A percentile compares a stretch with the other conserved stretches of the same genome.
Conservation (phyloP, 2,888 invertebrate genomes). For the Itoplectis maculator region DNA sequence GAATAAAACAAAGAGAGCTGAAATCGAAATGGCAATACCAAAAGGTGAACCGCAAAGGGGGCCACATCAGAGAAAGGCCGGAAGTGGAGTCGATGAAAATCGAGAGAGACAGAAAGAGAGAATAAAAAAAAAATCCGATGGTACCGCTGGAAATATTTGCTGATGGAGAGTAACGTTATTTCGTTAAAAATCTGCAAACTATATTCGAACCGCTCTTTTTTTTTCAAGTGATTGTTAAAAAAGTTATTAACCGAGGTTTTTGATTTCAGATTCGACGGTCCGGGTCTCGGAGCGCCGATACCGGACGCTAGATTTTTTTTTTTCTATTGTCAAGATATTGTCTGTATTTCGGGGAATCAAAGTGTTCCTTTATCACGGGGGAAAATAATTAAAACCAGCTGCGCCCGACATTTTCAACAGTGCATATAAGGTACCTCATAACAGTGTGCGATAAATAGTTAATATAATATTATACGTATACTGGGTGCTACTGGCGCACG, state of each 20-base stretch:
- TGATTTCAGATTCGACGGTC: background rate
- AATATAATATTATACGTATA: slow-evolving; percentile 30
- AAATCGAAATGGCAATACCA: slow-evolving; percentile 20
- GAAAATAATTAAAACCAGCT: background rate
- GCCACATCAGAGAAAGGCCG: slow-evolving; percentile 9
- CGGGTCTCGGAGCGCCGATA: too few relatives aligned
- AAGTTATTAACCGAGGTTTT: background rate
- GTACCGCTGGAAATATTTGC: background rate
- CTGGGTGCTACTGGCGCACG: background rate
- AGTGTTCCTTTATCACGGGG: background rate
- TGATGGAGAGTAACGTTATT: slow-evolving; percentile 1
- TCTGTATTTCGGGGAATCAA: background rate
- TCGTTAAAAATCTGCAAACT: background rate
- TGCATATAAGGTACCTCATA: background rate
- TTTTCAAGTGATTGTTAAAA: background rate
- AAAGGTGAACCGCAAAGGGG: slow-evolving; percentile 25
- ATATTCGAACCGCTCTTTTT: background rate
- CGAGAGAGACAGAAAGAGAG: too few relatives aligned
- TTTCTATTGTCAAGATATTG: too few relatives aligned
- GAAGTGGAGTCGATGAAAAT: background rate
- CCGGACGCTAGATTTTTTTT: too few relatives aligned
- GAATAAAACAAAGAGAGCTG: slow-evolving; percentile 16
- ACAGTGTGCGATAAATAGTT: slow-evolving; percentile 3
- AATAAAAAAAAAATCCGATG: background rate
- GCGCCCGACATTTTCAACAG: background rate